Conservation (phyloP, 2,888 invertebrate species). For the Agrotis ipsilon region DNA sequence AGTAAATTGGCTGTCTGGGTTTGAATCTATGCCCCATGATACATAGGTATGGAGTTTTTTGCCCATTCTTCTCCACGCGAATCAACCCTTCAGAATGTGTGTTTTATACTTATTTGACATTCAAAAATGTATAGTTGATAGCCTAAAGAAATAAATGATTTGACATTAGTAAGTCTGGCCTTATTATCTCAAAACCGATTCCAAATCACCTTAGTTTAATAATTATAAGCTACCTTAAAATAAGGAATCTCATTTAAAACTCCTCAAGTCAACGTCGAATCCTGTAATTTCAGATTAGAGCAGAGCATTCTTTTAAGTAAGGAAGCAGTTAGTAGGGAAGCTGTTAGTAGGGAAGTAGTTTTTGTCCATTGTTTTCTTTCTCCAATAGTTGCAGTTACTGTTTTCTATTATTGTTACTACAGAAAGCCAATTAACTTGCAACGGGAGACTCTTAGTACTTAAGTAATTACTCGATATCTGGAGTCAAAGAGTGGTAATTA, state of each 20-base stretch:
- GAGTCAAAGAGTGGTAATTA: conserved; percentile 23
- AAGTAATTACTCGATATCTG: neutral
- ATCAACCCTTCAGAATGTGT: too few relatives aligned
- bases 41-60: too few relatives aligned
- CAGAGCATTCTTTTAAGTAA: neutral
- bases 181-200: too few relatives aligned
- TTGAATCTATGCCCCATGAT: too few relatives aligned
- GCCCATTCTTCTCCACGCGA: too few relatives aligned
- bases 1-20: too few relatives aligned
- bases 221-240: too few relatives aligned
- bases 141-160: too few relatives aligned
- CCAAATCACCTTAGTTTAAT: too few relatives aligned
- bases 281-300: neutral
- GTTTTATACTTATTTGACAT: too few relatives aligned
- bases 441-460: conserved; percentile 17
- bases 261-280: neutral
- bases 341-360: neutral
- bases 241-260: neutral
- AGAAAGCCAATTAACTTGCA: conserved; percentile 40
- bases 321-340: neutral
- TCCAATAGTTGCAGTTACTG: conserved; percentile 31
- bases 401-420: conserved; percentile 45
- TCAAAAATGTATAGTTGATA: too few relatives aligned
- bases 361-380: conserved; percentile 16
- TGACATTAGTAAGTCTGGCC: too few relatives aligned